Evolutionary conservation across 2,113 vertebrate genomes (phyloP), one percentile per base, ranked within the genome.

Genomic region (Dromas ardeola): DNA sequence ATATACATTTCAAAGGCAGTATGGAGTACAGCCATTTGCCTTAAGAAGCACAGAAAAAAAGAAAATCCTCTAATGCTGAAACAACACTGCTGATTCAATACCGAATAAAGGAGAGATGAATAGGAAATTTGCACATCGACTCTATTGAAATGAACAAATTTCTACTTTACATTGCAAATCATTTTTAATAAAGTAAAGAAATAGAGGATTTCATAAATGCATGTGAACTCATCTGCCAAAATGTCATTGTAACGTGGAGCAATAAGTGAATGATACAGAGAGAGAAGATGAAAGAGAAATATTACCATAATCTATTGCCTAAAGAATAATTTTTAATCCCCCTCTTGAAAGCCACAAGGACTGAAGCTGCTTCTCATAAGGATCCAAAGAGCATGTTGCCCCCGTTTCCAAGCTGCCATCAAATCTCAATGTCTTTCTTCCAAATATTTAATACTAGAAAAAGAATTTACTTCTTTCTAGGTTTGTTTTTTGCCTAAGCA

Each of bases 151-250:
- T 95, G 86, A 95, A 86, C 9, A 69, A 81, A 76, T 67, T 88
- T 92, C 76, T 90, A 25, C 42, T 91, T 96, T 88, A 88, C 69
- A 67, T 92, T 90, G 92, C 73, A 92, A 95, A 94, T 95, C 0
- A 29, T 81, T 92, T 96, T 81, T 74, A 79, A 93, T 88, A 90
- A 69, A 89, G 29, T 62, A 86, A 92, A 78, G 85, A 85, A 93
- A 87, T 47, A 84, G 56, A 77, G 13, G 21, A 84, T 92, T 96
- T 91, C 11, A 79, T 70, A 90, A 86, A 88, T 79, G 10, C 47
- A 50, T 45, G 19, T 92, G 69, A 84, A 86, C 52, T 70, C 40
- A 23, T 59, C 65, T 91, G 83, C 90, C 80, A 97, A 91, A 88
- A 95, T 45, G 15, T 53, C 56, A 61, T 88, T 81, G 47, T 95